Evolutionary conservation across 2,888 invertebrate genomes (phyloP), one percentile per base, ranked within the genome.

Genomic region (Tachina fera): DNA sequence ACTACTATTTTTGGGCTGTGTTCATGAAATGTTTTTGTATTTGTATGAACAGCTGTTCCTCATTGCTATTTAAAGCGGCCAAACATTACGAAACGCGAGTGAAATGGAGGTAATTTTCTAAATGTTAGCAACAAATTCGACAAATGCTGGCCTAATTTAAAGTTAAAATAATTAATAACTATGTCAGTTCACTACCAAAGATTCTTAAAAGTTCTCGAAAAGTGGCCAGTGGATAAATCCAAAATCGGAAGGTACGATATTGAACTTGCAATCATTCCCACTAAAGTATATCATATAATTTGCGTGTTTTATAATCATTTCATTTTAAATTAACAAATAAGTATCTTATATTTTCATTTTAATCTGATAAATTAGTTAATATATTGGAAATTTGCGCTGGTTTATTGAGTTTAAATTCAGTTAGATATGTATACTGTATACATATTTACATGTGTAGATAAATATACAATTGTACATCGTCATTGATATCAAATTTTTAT

Each of bases 141-240:
- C 22, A 53, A 74, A 77, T 78, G 19, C 14, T 56, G 63, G 51
- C 43, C 47, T 63, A 70, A 39, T 68, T n/a, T 3, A 58, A 22
- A 70, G 22, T 56, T 39, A 10, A 70, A 22, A 16, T 22, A 19
- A 51, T 71, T 10, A 84, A 83, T 31, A 89, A 88, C 86, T 78
- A 96, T 95, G 95, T 95, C 95, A 91, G 94, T 94, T 88, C 95
- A 94, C 90, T 97, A 96, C 90, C 96, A 95, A 92, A 95, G 95
- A 92, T 96, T 96, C 91, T 92, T 96, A 51, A 95, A 94, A 93
- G 93, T 97, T 86, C 94, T 97, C 87, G 95, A 96, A 92, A 95
- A 95, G 93, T 97, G 97, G 97, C 97, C 97, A 45, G 90, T 96
- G 65, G 96, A 97, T 90, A 94, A 93, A 90, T 93, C 94, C 70